A percentile compares a stretch with the other conserved stretches of the same genome.
Evolutionary conservation across 2,113 vertebrate species (phyloP).

Genomic region (Forbesichthys papilliferus): DNA sequence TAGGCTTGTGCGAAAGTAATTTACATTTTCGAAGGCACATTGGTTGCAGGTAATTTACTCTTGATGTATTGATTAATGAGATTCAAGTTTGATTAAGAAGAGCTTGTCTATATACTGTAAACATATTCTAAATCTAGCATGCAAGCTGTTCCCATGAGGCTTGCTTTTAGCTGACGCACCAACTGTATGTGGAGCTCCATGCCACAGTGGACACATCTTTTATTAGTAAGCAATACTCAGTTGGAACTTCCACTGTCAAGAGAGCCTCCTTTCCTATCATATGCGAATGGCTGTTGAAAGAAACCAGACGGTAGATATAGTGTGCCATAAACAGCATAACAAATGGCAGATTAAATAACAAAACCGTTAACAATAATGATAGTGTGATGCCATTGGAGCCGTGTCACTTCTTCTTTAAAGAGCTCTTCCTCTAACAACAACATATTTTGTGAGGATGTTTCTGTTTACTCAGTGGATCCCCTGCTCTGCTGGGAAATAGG

Average conservation of each 20-base stretch:
- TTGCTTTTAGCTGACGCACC: conserved; percentile 50
- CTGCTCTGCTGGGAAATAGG: neutral
- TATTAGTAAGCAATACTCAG: conserved; percentile 63
- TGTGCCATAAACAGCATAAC: conserved; percentile 48
- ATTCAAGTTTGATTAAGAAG: conserved; percentile 50
- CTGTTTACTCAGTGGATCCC: conserved; percentile 7
- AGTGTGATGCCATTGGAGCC: conserved; percentile 25
- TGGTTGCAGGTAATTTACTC: conserved; percentile 46
- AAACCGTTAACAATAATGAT: conserved; percentile 37
- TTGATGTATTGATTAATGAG: conserved; percentile 49
- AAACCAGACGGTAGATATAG: conserved; percentile 20
- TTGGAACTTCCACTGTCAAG: conserved; percentile 45
- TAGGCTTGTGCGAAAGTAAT: conserved; percentile 28
- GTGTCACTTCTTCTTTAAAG: conserved; percentile 7
- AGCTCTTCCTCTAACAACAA: neutral
- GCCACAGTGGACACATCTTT: conserved; percentile 57
- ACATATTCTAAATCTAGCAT: conserved; percentile 48
- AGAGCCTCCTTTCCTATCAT: conserved; percentile 30
- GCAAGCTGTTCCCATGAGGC: conserved; percentile 27
- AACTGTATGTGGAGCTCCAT: conserved; percentile 45
- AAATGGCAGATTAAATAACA: conserved; percentile 47
- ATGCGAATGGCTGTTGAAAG: conserved; percentile 46
- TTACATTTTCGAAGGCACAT: conserved; percentile 45
- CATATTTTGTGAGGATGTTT: conserved; percentile 25
- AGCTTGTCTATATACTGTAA: conserved; percentile 46